Base-by-base conservation (phyloP, 2,888 invertebrate genomes). In the Acanthosepion esculentum region DNA sequence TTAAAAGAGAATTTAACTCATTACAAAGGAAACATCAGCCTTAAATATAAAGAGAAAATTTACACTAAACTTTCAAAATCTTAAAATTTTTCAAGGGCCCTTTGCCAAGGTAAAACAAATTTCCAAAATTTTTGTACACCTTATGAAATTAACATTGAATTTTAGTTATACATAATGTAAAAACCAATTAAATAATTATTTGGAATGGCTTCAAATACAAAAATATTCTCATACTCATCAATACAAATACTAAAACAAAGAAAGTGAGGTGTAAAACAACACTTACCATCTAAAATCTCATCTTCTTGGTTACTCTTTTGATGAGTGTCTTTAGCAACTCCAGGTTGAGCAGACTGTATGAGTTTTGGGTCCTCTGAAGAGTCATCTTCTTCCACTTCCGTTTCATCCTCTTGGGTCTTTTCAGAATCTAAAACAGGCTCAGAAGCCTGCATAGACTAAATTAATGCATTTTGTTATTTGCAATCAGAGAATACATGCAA, bases 371-470 rank as follows among this genome's bases (percentile, higher is more conserved):
- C 64, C n/a, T 59, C 94, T 48, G 4, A 12, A 93, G 59, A 33
- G 41, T 59, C 92, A 15, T 94, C 95, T 91, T 94, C 94, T 26
- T 96, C 95, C 94, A 94, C 94, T 91, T 95, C 94, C 92, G 95
- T 95, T 94, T 95, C 95, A 64, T 96, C 95, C 50, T 95, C 95
- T 91, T 95, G 95, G 91, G 95, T 95, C n/a, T 95, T 94, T 94
- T 95, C 95, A 50, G 23, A 0, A 5, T 33, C 78, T 78, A 33
- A 15, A 18, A 33, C 18, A 33, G n/a, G 12, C 18, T 78, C 15
- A n/a, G 78, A 33, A 33, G n/a, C 15, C 78, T n/a, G n/a, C n/a
- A 78, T n/a, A n/a, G 78, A 78, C n/a, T n/a, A 78, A 8, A n/a
- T 78, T n/a, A 78, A 15, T n/a, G 78, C 78, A 78, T 29, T 78